Evolutionary conservation across 2,888 invertebrate species (phyloP), one percentile per base, ranked within the genome.

Genomic region (Sericinus montela): DNA sequence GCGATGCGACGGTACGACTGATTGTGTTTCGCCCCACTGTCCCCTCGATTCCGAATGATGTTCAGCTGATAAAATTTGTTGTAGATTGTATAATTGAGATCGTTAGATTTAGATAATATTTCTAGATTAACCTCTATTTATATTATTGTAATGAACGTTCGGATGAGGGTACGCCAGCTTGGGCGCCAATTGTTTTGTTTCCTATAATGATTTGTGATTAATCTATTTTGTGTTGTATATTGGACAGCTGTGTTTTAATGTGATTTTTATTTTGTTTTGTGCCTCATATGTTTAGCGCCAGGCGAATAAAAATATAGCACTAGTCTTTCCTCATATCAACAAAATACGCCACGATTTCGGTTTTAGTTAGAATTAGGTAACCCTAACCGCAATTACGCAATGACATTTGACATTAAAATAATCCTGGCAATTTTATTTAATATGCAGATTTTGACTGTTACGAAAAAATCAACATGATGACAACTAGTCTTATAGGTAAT

Each of bases 1-100:
- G 40, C 52, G 54, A 53, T 41, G 45, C 43, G 54, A 48, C 38
- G 53, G 51, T 52, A 48, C 45, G 55, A 57, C 58, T 58, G 58
- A 58, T 60, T 55, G 52, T 39, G 36, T 37, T 48, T 54, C 34
- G 44, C 39, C 30, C 19, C 45, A 37, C 35, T 34, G 1, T 28
- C n/a, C 45, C 30, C 45, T 29, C 45, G 11, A 16, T 14, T 16
- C 15, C 37, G 37, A 29, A 45, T 44, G 9, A 39, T 34, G 11
- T 48, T 29, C 19, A 16, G 32, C 9, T 19, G 15, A 32, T 36
- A n/a, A 48, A 37, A 23, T 29, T 9, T 11, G 32, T 13, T 13
- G 14, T 39, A 15, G 14, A 19, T 19, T 2, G 14, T 34, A 25
- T 39, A 35, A 19, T 28, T n/a, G 25, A 38, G 30, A 36, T 25